Evolutionary conservation across 2,888 invertebrate species (phyloP), one percentile per base, ranked within the genome.

Genomic region (Abscondita cerata): DNA sequence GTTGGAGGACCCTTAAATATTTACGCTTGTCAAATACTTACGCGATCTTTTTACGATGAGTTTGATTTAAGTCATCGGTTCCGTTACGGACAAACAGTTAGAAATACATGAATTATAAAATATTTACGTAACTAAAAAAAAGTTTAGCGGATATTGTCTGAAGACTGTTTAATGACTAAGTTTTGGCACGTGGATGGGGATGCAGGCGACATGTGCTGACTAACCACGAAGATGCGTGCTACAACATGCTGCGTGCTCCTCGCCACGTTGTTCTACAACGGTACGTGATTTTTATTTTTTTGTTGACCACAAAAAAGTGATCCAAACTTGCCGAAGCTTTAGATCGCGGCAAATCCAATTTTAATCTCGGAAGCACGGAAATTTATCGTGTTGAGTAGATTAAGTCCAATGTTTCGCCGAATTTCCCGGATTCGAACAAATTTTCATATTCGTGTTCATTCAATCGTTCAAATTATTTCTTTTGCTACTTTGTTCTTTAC

Each of bases 231-330:
- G 68, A 76, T 76, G 76, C 72, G 74, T 69, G 68, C 71, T 62
- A 68, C 72, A 67, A 72, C 74, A 69, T 72, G 72, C 68, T 72
- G 71, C 63, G 64, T 74, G 48, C 68, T 75, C 54, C 70, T 76
- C 58, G 72, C 73, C 62, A 74, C 73, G 56, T 68, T 73, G 64
- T 72, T 75, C 68, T 69, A 74, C 59, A 75, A 72, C 58, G 75
- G 75, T 75, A 73, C 68, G 73, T 74, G 63, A 68, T 61, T 60
- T 66, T 67, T 66, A 65, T 56, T 47, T 56, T 67, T 60, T 64
- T 52, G 55, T 51, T 19, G 55, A 12, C 13, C 8, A 6, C 18
- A n/a, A 25, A 25, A 25, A 52, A 52, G 46, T 61, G 52, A 46
- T 52, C 52, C 57, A 48, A 46, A 59, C 52, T 51, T 57, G 50